A percentile compares a stretch with the other conserved stretches of the same genome.
phyloP scores from a whole-genome alignment of 2,888 invertebrate genomes.

The Linnaemya vulpina region DNA sequence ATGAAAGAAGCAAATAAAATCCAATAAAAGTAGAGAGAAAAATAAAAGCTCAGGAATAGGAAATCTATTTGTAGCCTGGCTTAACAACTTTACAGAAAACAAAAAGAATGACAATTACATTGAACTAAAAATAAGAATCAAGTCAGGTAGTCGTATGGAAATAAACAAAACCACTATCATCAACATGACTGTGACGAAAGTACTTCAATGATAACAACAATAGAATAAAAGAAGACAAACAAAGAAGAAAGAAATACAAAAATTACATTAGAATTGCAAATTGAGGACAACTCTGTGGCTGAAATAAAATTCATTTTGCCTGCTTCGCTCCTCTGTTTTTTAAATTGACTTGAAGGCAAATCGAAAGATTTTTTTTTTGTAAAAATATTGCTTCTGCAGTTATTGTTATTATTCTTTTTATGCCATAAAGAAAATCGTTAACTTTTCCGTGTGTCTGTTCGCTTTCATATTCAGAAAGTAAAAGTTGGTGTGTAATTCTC shows the following conservation, averaged over 20 bases:
- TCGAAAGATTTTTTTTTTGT: conserved; percentile 42
- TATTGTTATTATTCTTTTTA: neutral
- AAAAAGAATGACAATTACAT: conserved; percentile 43
- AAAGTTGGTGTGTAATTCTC: neutral
- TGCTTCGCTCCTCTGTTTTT: neutral
- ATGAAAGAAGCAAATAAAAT: neutral
- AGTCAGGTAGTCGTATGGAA: conserved; percentile 54
- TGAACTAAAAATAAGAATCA: conserved; percentile 52
- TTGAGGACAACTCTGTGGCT: conserved; percentile 72
- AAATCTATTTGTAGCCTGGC: neutral
- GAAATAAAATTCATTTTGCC: conserved; percentile 23
- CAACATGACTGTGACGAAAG: conserved; percentile 38
- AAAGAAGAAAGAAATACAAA: conserved; percentile 72
- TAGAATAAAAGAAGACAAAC: neutral
- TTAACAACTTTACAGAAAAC: conserved; percentile 6
- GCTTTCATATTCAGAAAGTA: neutral
- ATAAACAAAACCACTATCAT: conserved; percentile 35
- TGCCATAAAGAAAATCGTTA: neutral
- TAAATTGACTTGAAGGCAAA: conserved; percentile 35
- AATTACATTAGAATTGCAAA: conserved; percentile 80
- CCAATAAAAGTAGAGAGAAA: neutral
- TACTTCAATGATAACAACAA: conserved; percentile 39
- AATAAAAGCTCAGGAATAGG: neutral
- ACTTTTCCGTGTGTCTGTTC: neutral
- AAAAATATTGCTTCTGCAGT: conserved; percentile 46